A percentile compares a stretch with the other conserved stretches of the same genome.
These are phyloP conservation scores for Leucopternis melanops DNA, from an alignment of 2,113 vertebrate genomes.

Conservation along the genomic window DNA sequence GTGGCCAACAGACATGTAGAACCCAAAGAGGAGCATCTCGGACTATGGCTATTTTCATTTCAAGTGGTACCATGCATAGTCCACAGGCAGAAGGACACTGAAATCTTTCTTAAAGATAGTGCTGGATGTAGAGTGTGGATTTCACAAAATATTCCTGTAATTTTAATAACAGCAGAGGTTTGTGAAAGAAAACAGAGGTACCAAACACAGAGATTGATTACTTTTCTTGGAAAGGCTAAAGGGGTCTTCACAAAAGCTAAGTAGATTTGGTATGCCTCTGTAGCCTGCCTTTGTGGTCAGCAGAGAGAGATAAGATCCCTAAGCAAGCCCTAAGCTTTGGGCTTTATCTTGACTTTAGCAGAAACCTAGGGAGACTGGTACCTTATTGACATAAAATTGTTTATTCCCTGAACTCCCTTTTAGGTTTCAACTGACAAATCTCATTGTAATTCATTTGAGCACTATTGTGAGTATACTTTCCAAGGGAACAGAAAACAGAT, in stretches of 20 bases:
- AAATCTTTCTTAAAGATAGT: neutral
- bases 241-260: neutral
- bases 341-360: neutral
- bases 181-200: neutral
- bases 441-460: conserved; percentile 24
- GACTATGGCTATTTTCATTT: neutral
- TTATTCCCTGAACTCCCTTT: conserved; percentile 9
- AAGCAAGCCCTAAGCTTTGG: neutral
- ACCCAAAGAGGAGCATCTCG: neutral
- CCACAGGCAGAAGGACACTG: neutral
- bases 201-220: neutral
- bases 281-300: neutral
- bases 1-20: neutral
- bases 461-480: neutral
- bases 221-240: neutral
- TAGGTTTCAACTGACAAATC: conserved; percentile 20
- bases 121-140: neutral
- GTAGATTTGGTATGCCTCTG: neutral
- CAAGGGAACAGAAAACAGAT: conserved; percentile 21
- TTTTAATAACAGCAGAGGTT: neutral
- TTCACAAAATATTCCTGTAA: neutral
- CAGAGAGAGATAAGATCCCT: neutral
- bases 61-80: neutral
- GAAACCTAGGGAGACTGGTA: neutral
- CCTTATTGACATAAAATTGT: neutral